phyloP scores from a whole-genome alignment of 1,140 invertebrate species.

The Halesus radiatus region DNA sequence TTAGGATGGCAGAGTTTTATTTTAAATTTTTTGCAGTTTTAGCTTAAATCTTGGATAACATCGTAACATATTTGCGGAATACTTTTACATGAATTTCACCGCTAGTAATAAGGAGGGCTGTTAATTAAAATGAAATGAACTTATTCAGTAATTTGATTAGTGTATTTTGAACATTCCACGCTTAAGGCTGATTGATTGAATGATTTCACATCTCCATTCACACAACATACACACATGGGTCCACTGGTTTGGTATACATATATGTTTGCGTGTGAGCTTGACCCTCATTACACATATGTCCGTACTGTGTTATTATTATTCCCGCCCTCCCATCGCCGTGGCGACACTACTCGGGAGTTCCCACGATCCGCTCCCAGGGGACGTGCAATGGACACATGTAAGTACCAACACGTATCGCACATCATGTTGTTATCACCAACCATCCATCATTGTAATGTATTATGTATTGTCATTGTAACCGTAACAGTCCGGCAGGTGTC shows the following conservation, averaged over 20 bases:
- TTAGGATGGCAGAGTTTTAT: too few species aligned
- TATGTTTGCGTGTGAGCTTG: constrained; percentile 15
- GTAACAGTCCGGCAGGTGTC: constrained; percentile 26
- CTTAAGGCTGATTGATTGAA: neutral
- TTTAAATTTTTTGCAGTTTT: too few species aligned
- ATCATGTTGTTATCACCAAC: constrained; percentile 8
- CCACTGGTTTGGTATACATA: constrained; percentile 19
- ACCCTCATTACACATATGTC: constrained; percentile 30
- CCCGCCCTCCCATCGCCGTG: constrained; percentile 4
- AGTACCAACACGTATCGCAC: constrained; percentile 26
- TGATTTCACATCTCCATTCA: constrained; percentile 32
- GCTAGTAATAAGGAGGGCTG: too few species aligned
- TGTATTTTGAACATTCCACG: neutral
- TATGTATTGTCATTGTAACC: too few species aligned
- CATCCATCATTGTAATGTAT: neutral
- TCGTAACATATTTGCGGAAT: too few species aligned
- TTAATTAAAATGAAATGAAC: too few species aligned
- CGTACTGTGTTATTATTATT: constrained; percentile 28
- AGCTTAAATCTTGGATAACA: too few species aligned
- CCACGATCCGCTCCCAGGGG: neutral
- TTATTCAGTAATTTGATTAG: too few species aligned
- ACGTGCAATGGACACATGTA: constrained; percentile 3
- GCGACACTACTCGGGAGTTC: neutral
- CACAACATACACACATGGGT: neutral
- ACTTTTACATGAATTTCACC: too few species aligned